Evolutionary conservation across 2,797 vertebrate genomes (phyloP), one percentile per base, ranked within the genome.

Genomic region (Chelon auratus): DNA sequence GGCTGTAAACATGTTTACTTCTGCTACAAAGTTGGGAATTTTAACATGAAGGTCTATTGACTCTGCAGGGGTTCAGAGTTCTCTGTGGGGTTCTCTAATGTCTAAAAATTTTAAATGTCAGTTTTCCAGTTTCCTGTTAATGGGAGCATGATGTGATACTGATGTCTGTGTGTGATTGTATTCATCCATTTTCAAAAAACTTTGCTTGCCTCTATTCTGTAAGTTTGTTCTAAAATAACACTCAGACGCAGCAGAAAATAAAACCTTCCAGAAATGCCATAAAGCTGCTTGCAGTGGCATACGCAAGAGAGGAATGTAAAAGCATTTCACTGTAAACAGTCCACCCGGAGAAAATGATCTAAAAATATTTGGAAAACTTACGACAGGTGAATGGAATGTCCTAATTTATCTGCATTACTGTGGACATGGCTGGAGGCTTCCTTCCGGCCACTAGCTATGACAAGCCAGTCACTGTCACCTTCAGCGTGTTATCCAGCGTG

Each of bases 381-480:
- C 30, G 24, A 68, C 68, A 63, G 68, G 63, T 74, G 24, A 3
- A 73, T 67, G 56, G 47, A 33, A 67, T 67, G 68, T 75, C 50
- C 12, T 62, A 33, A 82, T 81, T 43, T 43, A 61, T 76, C 42
- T 51, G 42, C 56, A 67, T 77, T 51, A 71, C 20, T 57, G 13
- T 57, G 65, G 53, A 77, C 62, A 69, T 43, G 64, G 4, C 77
- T 48, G 22, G 5, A 56, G 68, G 84, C 73, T 62, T 51, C 66
- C 80, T 39, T 73, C 40, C 43, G 77, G 80, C 75, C 55, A 51
- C 63, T 26, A 40, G 56, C 56, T 64, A 39, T 77, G 66, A 77
- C 47, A 59, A 77, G 57, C 66, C 47, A 48, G 65, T 78, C 67
- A 24, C 72, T 36, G 62, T 84, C 75, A 85, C 75, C 63, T 63